A percentile compares a stretch with the other conserved stretches of the same genome.
Conservation (phyloP, 2,797 vertebrate genomes). For the Leuciscus waleckii region DNA sequence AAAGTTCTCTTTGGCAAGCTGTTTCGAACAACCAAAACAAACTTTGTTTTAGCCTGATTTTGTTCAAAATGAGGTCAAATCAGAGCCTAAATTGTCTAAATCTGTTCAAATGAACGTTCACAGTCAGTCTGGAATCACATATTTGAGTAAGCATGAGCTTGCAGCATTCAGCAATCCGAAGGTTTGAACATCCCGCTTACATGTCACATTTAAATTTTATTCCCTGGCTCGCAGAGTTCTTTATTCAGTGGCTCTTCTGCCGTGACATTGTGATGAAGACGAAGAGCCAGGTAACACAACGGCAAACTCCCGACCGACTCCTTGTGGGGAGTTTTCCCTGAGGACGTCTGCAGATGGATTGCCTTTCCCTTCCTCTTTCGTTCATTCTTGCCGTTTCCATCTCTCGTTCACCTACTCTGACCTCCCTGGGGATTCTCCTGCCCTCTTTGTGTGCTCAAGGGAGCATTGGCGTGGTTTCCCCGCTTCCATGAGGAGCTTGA, state of each 20-base stretch:
- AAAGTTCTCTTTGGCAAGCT: neutral
- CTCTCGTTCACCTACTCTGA: slow-evolving; percentile 72
- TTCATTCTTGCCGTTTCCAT: slow-evolving; percentile 64
- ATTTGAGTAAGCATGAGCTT: neutral
- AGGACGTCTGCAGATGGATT: slow-evolving; percentile 72
- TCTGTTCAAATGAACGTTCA: neutral
- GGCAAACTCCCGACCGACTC: slow-evolving; percentile 58
- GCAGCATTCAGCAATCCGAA: neutral
- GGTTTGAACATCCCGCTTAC: neutral
- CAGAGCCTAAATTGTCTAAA: neutral
- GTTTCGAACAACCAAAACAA: neutral
- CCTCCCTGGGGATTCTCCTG: slow-evolving; percentile 74
- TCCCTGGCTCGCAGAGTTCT: slow-evolving; percentile 17
- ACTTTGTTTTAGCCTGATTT: neutral
- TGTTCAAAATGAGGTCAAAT: neutral
- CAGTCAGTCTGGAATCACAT: neutral
- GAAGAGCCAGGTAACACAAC: slow-evolving; percentile 69
- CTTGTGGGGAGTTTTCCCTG: slow-evolving; percentile 67
- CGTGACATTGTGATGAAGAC: slow-evolving; percentile 74
- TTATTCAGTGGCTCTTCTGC: slow-evolving; percentile 28
- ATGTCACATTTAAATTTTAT: slow-evolving; percentile 16
- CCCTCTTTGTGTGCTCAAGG: slow-evolving; percentile 17
- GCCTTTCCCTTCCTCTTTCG: slow-evolving; percentile 71
- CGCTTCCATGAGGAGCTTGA: slow-evolving; percentile 23
- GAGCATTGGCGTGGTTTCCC: slow-evolving; percentile 2